Evolutionary conservation across 2,797 vertebrate genomes (phyloP).

Genomic region (Acanthurus lineatus): DNA sequence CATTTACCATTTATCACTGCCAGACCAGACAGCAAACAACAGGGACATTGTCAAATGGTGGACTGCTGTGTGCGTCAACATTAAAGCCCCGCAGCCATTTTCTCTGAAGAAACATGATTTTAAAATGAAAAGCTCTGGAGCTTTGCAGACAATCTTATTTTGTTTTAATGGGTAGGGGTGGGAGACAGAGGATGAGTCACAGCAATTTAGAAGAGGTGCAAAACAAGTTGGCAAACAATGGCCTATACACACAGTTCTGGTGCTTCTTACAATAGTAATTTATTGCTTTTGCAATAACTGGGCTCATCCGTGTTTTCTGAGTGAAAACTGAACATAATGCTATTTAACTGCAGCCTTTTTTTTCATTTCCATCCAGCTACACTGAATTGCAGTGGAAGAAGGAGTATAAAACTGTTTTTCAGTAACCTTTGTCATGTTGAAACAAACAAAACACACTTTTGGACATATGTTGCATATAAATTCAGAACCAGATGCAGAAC

Average conservation of each 20-base stretch:
- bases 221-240: neutral
- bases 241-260: neutral
- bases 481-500: neutral
- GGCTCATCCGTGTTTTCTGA: neutral
- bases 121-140: slow-evolving; percentile 6
- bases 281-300: neutral
- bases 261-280: slow-evolving; percentile 10
- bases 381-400: neutral
- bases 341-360: neutral
- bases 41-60: slow-evolving; percentile 3
- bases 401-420: neutral
- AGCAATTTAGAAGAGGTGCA: neutral
- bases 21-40: slow-evolving; percentile 71
- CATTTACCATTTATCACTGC: slow-evolving; percentile 55
- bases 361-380: neutral
- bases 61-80: slow-evolving; percentile 30
- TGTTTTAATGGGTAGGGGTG: neutral
- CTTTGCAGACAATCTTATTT: slow-evolving; percentile 20
- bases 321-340: neutral
- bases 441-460: neutral
- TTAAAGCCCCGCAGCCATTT: slow-evolving; percentile 13
- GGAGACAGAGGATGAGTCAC: neutral
- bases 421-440: neutral
- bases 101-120: neutral
- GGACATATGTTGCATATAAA: neutral